phyloP scores from a whole-genome alignment of 2,797 vertebrate species.

The Anguilla megastoma region DNA sequence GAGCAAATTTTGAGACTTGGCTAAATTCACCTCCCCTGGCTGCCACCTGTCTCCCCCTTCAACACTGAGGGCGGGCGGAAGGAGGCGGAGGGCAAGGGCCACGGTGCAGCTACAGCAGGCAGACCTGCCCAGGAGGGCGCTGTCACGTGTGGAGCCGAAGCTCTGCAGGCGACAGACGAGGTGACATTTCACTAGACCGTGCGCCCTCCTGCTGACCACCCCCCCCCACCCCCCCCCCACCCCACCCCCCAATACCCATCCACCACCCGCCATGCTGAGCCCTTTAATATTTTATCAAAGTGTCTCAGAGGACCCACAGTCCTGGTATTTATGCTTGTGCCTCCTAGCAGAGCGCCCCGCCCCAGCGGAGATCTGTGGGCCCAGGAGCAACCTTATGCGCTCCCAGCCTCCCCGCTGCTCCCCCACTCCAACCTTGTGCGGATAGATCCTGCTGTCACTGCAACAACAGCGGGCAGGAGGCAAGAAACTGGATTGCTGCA shows the following conservation, averaged over 20 bases:
- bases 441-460: not conserved
- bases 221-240: no score
- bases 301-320: slow-evolving; percentile 44
- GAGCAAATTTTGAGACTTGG: not conserved
- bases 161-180: slow-evolving; percentile 17
- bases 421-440: not conserved
- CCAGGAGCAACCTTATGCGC: not conserved
- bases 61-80: not conserved
- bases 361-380: not conserved
- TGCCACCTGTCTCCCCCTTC: not conserved
- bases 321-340: slow-evolving; percentile 45
- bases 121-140: not conserved
- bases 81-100: not conserved
- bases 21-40: not conserved
- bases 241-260: not conserved
- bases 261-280: slow-evolving; percentile 21
- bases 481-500: slow-evolving; percentile 19
- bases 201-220: not conserved
- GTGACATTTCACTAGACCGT: not conserved
- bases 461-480: not conserved
- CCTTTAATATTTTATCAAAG: slow-evolving; percentile 56
- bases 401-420: not conserved
- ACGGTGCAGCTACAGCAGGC: not conserved
- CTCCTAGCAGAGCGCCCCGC: not conserved
- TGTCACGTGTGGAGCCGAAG: not conserved